Base-by-base conservation (phyloP, 2,113 vertebrate genomes). In the Ploceus nigricollis region DNA sequence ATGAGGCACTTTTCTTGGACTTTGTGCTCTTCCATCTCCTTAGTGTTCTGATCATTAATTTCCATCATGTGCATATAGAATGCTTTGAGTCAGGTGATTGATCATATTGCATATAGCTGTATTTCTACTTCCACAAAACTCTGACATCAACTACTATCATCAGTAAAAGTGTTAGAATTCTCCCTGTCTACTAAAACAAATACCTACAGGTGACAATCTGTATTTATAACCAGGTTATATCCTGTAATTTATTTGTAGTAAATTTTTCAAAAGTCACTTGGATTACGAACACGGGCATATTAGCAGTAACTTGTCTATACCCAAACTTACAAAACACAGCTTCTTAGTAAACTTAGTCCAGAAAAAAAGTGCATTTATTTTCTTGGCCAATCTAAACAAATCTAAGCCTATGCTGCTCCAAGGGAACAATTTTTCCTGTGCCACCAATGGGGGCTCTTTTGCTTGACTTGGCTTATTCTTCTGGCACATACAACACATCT, bases 391-490 rank as follows among this genome's bases (percentile, higher is more conserved):
- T 45, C 68, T 87, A 97, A 96, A 91, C 47, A 94, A 75, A 90
- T 68, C 15, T 78, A 84, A 87, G 44, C 22, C n/a, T 44, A 13
- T 63, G 80, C 75, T 81, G 19, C 86, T 94, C 44, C 72, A 94
- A 81, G 51, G 60, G 63, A 89, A 37, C 54, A 89, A 40, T 89
- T 90, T 92, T 92, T 92, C 13, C 51, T 86, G 21, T 94, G 64
- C 76, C 71, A 90, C 69, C 76, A 87, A 25, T 1, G 60, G 14
- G 31, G 47, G 10, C 13, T 94, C 15, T 78, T 92, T 92, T 89
- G 65, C 87, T 95, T 95, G 77, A 48, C 69, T 94, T 96, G 95
- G 89, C 91, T 91, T 92, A 71, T 40, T 83, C n/a, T 87, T 93
- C 63, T 95, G 93, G 89, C 86, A 45, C 71, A 47, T 63, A 31